A percentile compares a stretch with the other conserved stretches of the same genome.
These are phyloP conservation scores for Dicycla oo DNA, from an alignment of 2,888 invertebrate genomes.

Conservation along the genomic window DNA sequence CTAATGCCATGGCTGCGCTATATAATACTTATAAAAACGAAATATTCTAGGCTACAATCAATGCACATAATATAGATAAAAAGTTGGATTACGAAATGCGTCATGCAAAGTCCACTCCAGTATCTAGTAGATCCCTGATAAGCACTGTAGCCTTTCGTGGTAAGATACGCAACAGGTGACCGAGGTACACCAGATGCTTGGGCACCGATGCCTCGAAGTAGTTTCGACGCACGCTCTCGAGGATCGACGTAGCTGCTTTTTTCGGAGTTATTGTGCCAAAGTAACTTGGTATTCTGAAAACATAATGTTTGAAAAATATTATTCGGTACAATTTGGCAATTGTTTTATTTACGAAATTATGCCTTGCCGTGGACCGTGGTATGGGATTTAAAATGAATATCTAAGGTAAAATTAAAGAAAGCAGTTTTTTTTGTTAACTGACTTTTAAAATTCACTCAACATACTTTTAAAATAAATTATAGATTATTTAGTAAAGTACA, in stretches of 20 bases:
- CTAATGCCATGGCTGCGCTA: constrained; percentile 7
- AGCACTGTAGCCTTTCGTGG: constrained; percentile 91
- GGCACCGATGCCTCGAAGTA: constrained; percentile 92
- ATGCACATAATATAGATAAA: constrained; percentile 25
- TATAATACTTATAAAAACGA: constrained; percentile 11
- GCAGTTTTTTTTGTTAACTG: neutral
- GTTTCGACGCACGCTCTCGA: constrained; percentile 91
- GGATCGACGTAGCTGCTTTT: constrained; percentile 90
- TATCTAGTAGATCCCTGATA: constrained; percentile 91
- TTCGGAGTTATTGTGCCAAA: constrained; percentile 91
- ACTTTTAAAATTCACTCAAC: neutral
- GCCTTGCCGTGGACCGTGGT: too few relatives aligned
- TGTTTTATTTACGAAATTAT: neutral
- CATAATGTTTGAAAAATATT: neutral
- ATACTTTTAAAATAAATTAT: neutral
- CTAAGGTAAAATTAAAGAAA: neutral
- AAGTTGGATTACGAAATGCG: constrained; percentile 28
- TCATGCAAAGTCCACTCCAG: constrained; percentile 92
- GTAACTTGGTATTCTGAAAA: constrained; percentile 91
- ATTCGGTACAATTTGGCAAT: neutral
- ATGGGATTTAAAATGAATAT: neutral
- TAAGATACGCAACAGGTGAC: constrained; percentile 90
- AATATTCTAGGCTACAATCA: constrained; percentile 31
- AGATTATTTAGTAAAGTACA: neutral
- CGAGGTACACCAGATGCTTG: constrained; percentile 90